Evolutionary conservation across 2,888 invertebrate species (phyloP).

Genomic region (Camptogramma bilineatum): DNA sequence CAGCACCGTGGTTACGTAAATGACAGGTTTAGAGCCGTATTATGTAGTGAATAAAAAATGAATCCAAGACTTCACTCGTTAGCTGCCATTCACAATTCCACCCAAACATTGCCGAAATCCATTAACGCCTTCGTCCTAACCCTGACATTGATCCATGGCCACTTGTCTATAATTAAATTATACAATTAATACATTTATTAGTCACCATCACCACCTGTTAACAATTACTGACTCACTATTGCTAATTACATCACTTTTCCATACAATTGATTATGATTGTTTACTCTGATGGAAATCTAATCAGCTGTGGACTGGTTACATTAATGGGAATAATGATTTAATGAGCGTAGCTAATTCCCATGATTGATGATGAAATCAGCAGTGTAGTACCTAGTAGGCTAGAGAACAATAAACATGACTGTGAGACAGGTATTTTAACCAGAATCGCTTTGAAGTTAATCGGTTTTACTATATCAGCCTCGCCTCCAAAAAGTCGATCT

Average conservation of each 20-base stretch:
- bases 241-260: conserved; percentile 43
- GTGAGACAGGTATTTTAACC: not conserved
- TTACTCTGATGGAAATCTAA: conserved; percentile 31
- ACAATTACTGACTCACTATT: conserved; percentile 43
- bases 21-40: too few species aligned
- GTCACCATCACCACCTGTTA: conserved; percentile 44
- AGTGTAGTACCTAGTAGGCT: not conserved
- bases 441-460: not conserved
- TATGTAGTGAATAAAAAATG: too few species aligned
- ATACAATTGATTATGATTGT: conserved; percentile 41
- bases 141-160: conserved; percentile 29
- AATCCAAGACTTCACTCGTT: not conserved
- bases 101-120: conserved; percentile 12
- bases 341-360: conserved; percentile 3
- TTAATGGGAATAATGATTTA: conserved; percentile 27
- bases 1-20: too few species aligned
- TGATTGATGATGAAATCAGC: conserved; percentile 11
- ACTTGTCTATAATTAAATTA: conserved; percentile 15
- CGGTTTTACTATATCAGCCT: too few species aligned
- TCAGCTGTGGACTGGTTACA: conserved; percentile 18
- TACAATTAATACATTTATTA: conserved; percentile 33
- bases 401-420: not conserved
- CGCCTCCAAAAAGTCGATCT: too few species aligned
- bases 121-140: conserved; percentile 18
- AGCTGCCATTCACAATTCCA: not conserved